Base-by-base conservation (phyloP, 37 sponge, comb jelly and placozoan genomes). In the Spongia lamella region DNA sequence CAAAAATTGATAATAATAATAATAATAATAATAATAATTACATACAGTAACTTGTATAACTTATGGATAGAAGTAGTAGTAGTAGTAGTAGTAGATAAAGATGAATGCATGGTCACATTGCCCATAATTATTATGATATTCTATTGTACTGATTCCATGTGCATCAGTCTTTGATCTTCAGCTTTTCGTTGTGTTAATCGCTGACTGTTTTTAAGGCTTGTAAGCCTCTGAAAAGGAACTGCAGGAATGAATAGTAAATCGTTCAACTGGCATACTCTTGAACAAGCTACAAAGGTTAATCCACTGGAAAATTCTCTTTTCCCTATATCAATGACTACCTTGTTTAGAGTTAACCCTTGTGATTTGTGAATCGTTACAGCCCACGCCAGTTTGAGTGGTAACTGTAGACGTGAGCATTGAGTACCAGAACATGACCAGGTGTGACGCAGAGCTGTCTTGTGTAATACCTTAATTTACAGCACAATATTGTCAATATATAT, bases 331-430 rank as follows among this genome's bases (percentile, higher is more conserved):
- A 82, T 4, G 19, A 82, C 83, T 1, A 66, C 68, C 32, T 66
- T 60, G 29, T 71, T 37, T 17, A 72, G 38, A 7, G 82, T 81
- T 0, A 81, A 49, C 1, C 82, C 82, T 38, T 71, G 82, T 34
- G 82, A 34, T 38, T 81, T 81, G 56, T 81, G 82, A 11, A 81
- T 81, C n/a, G n/a, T n/a, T n/a, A n/a, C n/a, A n/a, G n/a, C n/a
- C n/a, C n/a, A n/a, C n/a, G n/a, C n/a, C n/a, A 72, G 63, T 31
- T 61, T 75, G 1, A 75, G 25, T 24, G 63, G 76, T 2, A 75
- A 25, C 29, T 75, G 76, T 4, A 61, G 7, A 4, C 47, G 38
- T 13, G 50, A 61, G 47, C 62, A 61, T 38, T 1, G n/a, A 62
- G 7, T 34, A 39, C 63, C 62, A 25, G 3, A 19, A 22, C 16